phyloP scores from a whole-genome alignment of 2,113 vertebrate genomes.

The Hippolais icterina region DNA sequence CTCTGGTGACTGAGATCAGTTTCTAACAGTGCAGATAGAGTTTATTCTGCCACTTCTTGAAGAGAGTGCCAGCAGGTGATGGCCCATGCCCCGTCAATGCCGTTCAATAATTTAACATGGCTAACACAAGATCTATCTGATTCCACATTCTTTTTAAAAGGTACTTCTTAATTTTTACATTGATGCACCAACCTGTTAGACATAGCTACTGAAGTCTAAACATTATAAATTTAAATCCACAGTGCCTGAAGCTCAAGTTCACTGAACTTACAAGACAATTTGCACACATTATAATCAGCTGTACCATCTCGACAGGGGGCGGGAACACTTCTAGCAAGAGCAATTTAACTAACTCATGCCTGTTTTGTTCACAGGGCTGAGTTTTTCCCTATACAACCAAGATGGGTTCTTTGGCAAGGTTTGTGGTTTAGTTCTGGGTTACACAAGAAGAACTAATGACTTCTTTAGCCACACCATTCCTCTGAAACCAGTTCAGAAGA shows the following conservation, averaged over 20 bases:
- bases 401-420: background rate
- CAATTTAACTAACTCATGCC: background rate
- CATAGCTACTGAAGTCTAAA: background rate
- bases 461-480: background rate
- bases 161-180: background rate
- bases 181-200: background rate
- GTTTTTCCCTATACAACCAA: background rate
- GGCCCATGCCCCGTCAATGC: background rate
- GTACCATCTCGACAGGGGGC: background rate
- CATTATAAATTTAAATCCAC: background rate
- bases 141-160: background rate
- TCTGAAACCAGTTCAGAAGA: background rate
- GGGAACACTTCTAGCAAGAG: background rate
- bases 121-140: background rate
- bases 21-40: background rate
- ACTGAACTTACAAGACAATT: background rate
- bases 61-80: background rate
- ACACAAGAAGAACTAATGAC: background rate
- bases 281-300: background rate
- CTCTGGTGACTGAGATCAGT: background rate
- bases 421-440: background rate
- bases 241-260: background rate
- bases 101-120: background rate
- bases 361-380: background rate
- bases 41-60: background rate